These are phyloP conservation scores for Steinernema feltiae DNA, from an alignment of 1,140 invertebrate species.

Conservation along the genomic window DNA sequence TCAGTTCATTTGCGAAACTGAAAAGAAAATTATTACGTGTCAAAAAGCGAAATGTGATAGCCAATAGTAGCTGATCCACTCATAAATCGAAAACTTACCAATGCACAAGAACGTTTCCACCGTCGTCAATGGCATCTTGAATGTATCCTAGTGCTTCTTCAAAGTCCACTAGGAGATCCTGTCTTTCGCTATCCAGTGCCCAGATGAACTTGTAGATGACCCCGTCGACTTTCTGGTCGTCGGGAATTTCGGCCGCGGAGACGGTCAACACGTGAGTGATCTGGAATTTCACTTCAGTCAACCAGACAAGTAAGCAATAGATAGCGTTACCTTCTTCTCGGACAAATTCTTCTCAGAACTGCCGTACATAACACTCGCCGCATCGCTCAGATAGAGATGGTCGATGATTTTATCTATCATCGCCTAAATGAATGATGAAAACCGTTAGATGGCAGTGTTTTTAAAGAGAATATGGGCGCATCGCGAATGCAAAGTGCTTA, in stretches of 20 bases:
- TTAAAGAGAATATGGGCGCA: background rate
- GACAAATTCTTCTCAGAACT: constrained; percentile 20
- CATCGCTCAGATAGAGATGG: constrained; percentile 41
- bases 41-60: too few species aligned
- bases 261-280: constrained; percentile 44
- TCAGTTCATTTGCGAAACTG: too few species aligned
- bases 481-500: constrained; percentile 4
- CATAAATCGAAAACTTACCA: constrained; percentile 39
- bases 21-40: too few species aligned
- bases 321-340: constrained; percentile 34
- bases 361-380: constrained; percentile 31
- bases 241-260: constrained; percentile 33
- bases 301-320: background rate
- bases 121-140: constrained; percentile 31
- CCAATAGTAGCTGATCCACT: background rate
- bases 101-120: constrained; percentile 49
- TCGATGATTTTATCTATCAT: constrained; percentile 47
- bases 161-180: constrained; percentile 41
- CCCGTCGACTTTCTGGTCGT: constrained; percentile 18
- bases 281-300: constrained; percentile 32
- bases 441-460: background rate
- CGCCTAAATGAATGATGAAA: background rate
- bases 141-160: constrained; percentile 46
- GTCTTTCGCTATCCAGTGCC: constrained; percentile 36
- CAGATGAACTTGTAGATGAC: constrained; percentile 37